Evolutionary conservation across 2,888 invertebrate species (phyloP).

Genomic region (Chloroclystis v-ata): DNA sequence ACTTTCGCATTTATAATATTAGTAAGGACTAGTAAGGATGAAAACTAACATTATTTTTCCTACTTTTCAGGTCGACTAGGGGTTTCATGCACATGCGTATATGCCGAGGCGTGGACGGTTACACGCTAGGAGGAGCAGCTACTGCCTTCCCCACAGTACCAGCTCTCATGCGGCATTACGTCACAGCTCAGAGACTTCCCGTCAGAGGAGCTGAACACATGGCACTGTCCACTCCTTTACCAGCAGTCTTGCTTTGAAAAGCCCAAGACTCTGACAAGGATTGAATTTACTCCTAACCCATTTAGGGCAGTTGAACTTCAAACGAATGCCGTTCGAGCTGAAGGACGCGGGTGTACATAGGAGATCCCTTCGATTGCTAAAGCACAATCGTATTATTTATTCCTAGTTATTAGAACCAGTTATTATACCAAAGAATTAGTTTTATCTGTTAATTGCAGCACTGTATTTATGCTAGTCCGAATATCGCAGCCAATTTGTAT

Average conservation of each 20-base stretch:
- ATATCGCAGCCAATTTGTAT: constrained; percentile 58
- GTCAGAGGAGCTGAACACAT: constrained; percentile 98
- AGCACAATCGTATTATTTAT: constrained; percentile 51
- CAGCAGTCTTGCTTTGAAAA: constrained; percentile 85
- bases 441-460: constrained; percentile 45
- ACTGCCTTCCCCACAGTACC: constrained; percentile 95
- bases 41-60: too few relatives aligned
- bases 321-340: too few relatives aligned
- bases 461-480: constrained; percentile 64
- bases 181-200: constrained; percentile 92
- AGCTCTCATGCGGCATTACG: constrained; percentile 95
- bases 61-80: constrained; percentile 87
- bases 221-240: constrained; percentile 94
- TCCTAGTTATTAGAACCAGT: constrained; percentile 61
- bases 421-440: constrained; percentile 71
- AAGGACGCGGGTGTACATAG: constrained; percentile 32
- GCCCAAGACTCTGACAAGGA: constrained; percentile 19
- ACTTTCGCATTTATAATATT: too few relatives aligned
- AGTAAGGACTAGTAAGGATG: too few relatives aligned
- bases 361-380: constrained; percentile 40
- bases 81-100: constrained; percentile 99
- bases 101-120: constrained; percentile 87
- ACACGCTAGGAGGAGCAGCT: constrained; percentile 94
- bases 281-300: constrained; percentile 16
- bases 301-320: constrained; percentile 1